A percentile compares a stretch with the other conserved stretches of the same genome.
These are phyloP conservation scores for Terrapene triunguis DNA, from an alignment of 2,113 vertebrate species.

Conservation along the genomic window DNA sequence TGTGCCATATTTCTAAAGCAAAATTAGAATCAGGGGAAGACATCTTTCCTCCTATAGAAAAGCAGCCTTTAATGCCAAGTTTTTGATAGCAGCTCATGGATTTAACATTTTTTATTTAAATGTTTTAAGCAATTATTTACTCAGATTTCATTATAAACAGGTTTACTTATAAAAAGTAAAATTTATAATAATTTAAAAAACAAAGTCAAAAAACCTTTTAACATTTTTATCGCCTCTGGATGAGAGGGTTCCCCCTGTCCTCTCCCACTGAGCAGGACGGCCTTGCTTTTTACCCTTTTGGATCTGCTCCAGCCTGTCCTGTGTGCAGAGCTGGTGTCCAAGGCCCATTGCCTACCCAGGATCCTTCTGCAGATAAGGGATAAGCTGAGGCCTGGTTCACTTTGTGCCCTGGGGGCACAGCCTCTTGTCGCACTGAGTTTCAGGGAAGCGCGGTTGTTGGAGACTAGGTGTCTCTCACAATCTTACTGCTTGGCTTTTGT, in stretches of 20 bases:
- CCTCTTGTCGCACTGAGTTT: neutral
- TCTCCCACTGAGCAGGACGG: neutral
- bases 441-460: neutral
- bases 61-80: neutral
- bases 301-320: neutral
- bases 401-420: neutral
- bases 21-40: no score
- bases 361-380: neutral
- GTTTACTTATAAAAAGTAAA: neutral
- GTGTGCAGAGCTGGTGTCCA: neutral
- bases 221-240: neutral
- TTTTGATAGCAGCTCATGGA: neutral
- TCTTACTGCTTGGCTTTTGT: fast-evolving
- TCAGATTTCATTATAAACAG: neutral
- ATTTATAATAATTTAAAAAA: neutral
- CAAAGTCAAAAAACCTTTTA: neutral
- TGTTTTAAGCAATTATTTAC: neutral
- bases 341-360: neutral
- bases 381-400: neutral
- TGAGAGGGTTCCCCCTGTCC: neutral
- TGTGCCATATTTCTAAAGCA: neutral
- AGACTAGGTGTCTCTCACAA: fast-evolving
- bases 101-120: neutral
- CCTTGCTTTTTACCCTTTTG: neutral
- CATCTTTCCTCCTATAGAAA: neutral